phyloP scores from a whole-genome alignment of 2,113 vertebrate genomes.

The Ciconia boyciana region DNA sequence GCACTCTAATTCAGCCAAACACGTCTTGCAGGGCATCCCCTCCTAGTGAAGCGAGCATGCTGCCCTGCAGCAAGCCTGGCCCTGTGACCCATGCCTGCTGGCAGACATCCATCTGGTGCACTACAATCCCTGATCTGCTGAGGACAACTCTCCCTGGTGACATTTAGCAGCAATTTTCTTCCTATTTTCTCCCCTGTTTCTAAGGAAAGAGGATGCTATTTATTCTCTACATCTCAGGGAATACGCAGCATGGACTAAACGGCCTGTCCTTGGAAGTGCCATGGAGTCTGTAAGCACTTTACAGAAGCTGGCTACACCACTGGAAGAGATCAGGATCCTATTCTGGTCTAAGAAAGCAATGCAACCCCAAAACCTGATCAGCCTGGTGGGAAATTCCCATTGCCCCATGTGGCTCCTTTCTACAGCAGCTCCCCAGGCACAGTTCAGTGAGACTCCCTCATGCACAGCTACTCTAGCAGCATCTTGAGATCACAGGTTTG shows the following conservation, averaged over 20 bases:
- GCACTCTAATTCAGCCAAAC: background rate
- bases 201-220: background rate
- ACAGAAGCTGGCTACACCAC: background rate
- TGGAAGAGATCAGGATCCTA: background rate
- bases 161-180: background rate
- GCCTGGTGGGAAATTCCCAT: background rate
- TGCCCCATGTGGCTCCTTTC: background rate
- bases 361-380: background rate
- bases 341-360: background rate
- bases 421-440: background rate
- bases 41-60: accelerated
- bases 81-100: background rate
- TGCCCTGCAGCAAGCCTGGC: background rate
- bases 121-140: background rate
- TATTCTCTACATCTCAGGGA: background rate
- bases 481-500: background rate
- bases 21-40: background rate
- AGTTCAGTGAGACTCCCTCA: background rate
- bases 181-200: background rate
- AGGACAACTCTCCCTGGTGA: background rate
- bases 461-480: background rate
- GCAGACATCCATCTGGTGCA: background rate
- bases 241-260: background rate
- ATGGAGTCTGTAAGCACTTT: background rate
- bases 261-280: background rate